Base-by-base conservation (phyloP, 2,888 invertebrate genomes). In the Crematogaster levior region DNA sequence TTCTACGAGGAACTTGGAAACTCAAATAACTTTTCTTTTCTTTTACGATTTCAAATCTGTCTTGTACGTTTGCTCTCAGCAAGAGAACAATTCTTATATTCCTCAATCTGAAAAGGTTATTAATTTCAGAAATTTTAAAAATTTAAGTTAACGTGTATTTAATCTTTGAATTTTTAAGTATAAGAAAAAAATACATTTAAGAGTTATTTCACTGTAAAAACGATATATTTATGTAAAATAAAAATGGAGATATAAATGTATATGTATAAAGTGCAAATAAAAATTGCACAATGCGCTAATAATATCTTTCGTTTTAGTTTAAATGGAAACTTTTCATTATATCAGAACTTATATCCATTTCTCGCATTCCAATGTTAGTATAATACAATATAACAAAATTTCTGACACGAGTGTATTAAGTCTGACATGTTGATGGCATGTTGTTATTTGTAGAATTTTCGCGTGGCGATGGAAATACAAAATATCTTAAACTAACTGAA, bases 21-120 rank as follows among this genome's bases (percentile, higher is more conserved):
- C 48, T 61, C 34, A 63, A 75, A 75, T 60, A 51, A 27, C 27
- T 75, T 37, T 51, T 75, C 51, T 75, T 63, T 51, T 15, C 37
- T 63, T 63, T 63, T 21, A 18, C 21, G 37, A 75, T 75, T 63
- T 75, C 1, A 63, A 75, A 37, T 75, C 63, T n/a, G 2, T 63
- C 63, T 60, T 51, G 18, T 27, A n/a, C 7, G 5, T 63, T 40
- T 3, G 6, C 60, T 74, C 30, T 46, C 7, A 60, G 3, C 1
- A 7, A n/a, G 18, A 40, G 37, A 51, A 75, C 7, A 63, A 63
- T 75, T 48, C 24, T 51, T 9, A 37, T 24, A 27, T 51, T 1
- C 7, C 15, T 51, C 37, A 37, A 48, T 63, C 15, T 37, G 12
- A 9, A 48, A 61, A 48, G 24, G n/a, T 60, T 40, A 72, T 56